Evolutionary conservation across 1,140 invertebrate species (phyloP), one percentile per base, ranked within the genome.

Genomic region (Leucophenga varia): DNA sequence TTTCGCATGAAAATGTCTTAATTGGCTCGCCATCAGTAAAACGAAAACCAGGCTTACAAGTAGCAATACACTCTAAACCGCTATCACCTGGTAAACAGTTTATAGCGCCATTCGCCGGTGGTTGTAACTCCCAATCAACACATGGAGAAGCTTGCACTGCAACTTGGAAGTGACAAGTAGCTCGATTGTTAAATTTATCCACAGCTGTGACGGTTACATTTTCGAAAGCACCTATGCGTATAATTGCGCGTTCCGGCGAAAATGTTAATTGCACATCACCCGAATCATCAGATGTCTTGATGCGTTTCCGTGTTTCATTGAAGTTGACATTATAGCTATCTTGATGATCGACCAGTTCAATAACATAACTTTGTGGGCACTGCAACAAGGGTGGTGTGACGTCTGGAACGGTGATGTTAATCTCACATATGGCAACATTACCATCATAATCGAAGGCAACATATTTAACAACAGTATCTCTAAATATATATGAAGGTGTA

Each of bases 401-500:
- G 78, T 97, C 93, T 22, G 90, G 90, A 3, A 95, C 90, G 5
- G 92, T 95, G 14, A 96, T 94, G 61, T 95, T 95, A 3, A 97
- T 92, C 80, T 93, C 89, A 69, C 95, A 98, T 72, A 96, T 95
- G 18, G 94, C 95, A 17, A 95, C 91, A 69, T 98, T 97, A 54
- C 95, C 95, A 74, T 97, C 94, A 64, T 93, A 93, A 79, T 98
- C 95, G 64, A 91, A 97, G 1, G 95, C 95, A 3, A 95, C 86
- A 63, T 97, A 98, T 80, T 95, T 90, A 1, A 97, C 90, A 30
- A 94, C 88, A 48, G 89, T 91, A 50, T 96, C 91, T 64, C 93
- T 84, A 72, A 97, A 95, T 17, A 97, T 84, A 57, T 87, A 85
- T 55, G 90, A 82, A 0, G 94, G 94, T 2, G 92, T 94, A 64